Evolutionary conservation across 2,888 invertebrate species (phyloP).

Genomic region (Amiota mariae): DNA sequence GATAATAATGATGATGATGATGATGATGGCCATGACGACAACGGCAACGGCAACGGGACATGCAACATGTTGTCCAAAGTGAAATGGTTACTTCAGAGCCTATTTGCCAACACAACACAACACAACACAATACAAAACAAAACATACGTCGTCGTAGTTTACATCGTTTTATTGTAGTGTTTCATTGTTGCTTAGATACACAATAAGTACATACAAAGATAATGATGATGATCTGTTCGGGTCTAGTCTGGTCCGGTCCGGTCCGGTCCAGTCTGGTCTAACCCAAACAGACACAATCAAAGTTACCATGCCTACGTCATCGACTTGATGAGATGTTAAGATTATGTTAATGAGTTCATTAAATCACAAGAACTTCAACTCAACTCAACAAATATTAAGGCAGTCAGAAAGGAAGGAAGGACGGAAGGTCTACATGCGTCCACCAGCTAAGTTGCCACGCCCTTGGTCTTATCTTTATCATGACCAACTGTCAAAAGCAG

Average conservation of each 20-base stretch:
- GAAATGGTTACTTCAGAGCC: not conserved
- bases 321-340: constrained; percentile 61
- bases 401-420: constrained; percentile 40
- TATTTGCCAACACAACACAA: not conserved
- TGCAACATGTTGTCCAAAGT: constrained; percentile 55
- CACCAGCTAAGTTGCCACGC: not conserved
- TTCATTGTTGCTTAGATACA: too few relatives aligned
- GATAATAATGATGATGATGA: not conserved
- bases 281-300: not conserved
- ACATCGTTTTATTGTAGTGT: too few relatives aligned
- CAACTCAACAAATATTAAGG: too few relatives aligned
- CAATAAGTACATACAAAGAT: too few relatives aligned
- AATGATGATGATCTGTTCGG: too few relatives aligned
- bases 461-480: not conserved
- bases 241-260: too few relatives aligned
- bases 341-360: constrained; percentile 66
- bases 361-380: constrained; percentile 49
- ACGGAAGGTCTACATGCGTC: constrained; percentile 32
- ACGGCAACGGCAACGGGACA: constrained; percentile 25
- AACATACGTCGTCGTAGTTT: too few relatives aligned
- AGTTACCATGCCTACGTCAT: constrained; percentile 18
- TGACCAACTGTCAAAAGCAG: not conserved
- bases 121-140: too few relatives aligned
- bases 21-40: not conserved
- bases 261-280: too few relatives aligned